Base-by-base conservation (phyloP, 2,113 vertebrate genomes). In the Otolemur garnettii region DNA sequence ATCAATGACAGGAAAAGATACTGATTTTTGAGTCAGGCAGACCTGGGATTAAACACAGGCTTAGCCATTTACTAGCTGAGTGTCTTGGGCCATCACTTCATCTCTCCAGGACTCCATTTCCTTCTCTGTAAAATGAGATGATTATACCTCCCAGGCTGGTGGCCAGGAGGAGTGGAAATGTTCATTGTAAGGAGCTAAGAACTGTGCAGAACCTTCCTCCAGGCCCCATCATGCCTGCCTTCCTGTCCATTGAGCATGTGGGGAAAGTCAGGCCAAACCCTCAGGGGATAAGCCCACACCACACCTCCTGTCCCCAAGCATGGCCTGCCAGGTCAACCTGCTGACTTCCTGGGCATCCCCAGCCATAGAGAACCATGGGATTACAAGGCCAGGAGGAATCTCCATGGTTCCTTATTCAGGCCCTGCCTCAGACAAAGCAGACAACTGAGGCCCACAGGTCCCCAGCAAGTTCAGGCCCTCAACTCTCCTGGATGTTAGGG, bases 401-500 rank as follows among this genome's bases (percentile, higher is more conserved):
- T 59, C 45, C 15, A 0, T 0, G 2, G 26, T 7, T 45, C 38
- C n/a, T 50, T 6, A 21, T 21, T 55, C 60, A 38, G 59, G 45
- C 26, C 55, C 28, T 2, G 42, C 18, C 60, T 59, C 59, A 38
- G 69, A 66, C 33, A 30, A 24, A 14, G 1, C 6, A 59, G 80
- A 55, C 4, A 24, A 30, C 53, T 0, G 50, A 91, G 83, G 26
- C 45, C 22, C 15, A 1, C 4, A 9, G 45, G n/a, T 9, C 26
- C 28, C 85, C n/a, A 5, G 17, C 17, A 77, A 15, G 38, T 5
- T 55, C 42, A 62, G 26, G 50, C 10, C 28, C 62, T 80, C 2
- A 0, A n/a, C 11, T 2, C 7, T 33, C 64, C 4, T 4, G 42
- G n/a, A 1, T 0, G 5, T 35, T 4, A 9, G 24, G 26, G 18